Evolutionary conservation across 1,140 invertebrate species (phyloP), one percentile per base, ranked within the genome.

Genomic region (Phortica variegata): DNA sequence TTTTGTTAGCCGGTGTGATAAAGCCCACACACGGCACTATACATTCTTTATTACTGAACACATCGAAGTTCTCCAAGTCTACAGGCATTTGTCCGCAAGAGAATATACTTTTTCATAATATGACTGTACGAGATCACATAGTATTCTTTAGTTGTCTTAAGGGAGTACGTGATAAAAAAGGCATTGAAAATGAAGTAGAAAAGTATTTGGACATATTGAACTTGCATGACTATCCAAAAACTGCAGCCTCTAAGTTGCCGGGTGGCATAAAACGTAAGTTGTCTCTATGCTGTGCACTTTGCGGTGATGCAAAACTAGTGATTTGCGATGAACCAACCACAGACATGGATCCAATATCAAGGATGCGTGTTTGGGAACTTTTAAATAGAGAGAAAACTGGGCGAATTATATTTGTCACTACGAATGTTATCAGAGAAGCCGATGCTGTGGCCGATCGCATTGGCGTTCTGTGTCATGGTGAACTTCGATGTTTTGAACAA

Each of bases 21-120:
- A n/a, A n/a, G n/a, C n/a, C n/a, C n/a, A n/a, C n/a, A n/a, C n/a
- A n/a, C n/a, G n/a, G n/a, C n/a, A n/a, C n/a, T n/a, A n/a, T n/a
- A n/a, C n/a, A n/a, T n/a, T n/a, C n/a, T n/a, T n/a, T n/a, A n/a
- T n/a, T n/a, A n/a, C n/a, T n/a, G n/a, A n/a, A n/a, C n/a, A n/a
- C n/a, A n/a, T n/a, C n/a, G n/a, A n/a, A n/a, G n/a, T n/a, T n/a
- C n/a, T n/a, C n/a, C n/a, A n/a, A n/a, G n/a, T n/a, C n/a, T n/a
- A n/a, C n/a, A n/a, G n/a, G n/a, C n/a, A n/a, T n/a, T n/a, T 98
- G 95, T 77, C 95, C 95, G 8, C 96, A 98, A 76, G 91, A 97
- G 73, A 93, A 98, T 76, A 88, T 97, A 49, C 81, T 98, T 1
- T 96, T 97, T 73, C 86, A 91, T 44, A 87, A 91, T 58, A 79